These are phyloP conservation scores for Gulo gulo DNA, from an alignment of 2,113 vertebrate species.

Conservation along the genomic window DNA sequence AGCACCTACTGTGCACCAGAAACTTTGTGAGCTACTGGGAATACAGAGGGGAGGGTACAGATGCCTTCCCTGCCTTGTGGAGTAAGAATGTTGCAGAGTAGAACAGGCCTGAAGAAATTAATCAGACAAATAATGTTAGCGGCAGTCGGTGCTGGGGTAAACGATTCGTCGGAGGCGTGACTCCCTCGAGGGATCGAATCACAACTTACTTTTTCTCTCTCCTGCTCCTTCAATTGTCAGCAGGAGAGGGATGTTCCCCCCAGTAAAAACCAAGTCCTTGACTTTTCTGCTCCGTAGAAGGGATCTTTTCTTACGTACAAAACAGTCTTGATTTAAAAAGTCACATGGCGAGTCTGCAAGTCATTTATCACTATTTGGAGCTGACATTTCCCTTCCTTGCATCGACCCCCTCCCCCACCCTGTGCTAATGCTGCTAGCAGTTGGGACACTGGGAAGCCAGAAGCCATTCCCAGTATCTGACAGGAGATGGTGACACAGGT, in stretches of 20 bases:
- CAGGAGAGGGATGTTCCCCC: accelerated
- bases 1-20: accelerated
- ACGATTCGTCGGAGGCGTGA: accelerated
- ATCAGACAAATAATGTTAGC: accelerated
- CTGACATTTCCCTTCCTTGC: accelerated
- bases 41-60: accelerated
- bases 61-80: accelerated
- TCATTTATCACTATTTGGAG: neutral
- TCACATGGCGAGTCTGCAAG: accelerated
- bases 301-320: neutral
- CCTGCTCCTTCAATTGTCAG: neutral
- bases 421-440: accelerated
- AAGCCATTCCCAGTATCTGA: neutral
- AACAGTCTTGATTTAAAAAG: neutral
- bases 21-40: accelerated
- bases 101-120: accelerated
- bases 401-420: accelerated
- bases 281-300: neutral
- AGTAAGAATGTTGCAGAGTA: accelerated
- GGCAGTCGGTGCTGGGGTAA: accelerated
- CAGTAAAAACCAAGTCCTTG: accelerated
- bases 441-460: accelerated
- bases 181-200: accelerated
- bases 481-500: accelerated
- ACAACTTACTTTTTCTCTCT: neutral